Percentiles rank a stretch among this genome's conserved stretches.
Conservation (phyloP, 2,113 vertebrate species). For the Apistogramma diplotaenia region DNA sequence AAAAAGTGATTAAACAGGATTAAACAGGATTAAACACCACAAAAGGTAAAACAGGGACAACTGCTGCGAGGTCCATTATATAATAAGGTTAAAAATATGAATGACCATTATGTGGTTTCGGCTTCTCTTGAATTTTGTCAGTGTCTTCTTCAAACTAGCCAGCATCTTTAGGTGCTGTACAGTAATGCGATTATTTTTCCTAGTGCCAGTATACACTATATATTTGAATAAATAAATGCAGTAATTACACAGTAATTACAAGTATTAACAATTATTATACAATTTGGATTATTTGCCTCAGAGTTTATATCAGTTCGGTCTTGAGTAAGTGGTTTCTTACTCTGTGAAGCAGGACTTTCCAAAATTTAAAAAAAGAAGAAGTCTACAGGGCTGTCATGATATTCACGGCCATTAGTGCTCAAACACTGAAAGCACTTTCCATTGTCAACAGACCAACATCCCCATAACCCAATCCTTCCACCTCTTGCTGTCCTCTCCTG, state of each 20-base stretch:
- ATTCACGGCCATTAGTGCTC: slow-evolving; percentile 7
- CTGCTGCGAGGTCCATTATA: not conserved
- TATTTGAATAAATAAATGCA: not conserved
- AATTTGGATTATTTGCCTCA: not conserved
- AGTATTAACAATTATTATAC: not conserved
- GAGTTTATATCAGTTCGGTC: not conserved
- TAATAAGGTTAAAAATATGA: not conserved
- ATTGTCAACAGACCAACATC: slow-evolving; percentile 40
- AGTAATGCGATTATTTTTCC: not conserved
- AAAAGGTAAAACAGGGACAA: not conserved
- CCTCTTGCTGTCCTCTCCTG: slow-evolving; percentile 61
- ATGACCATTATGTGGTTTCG: not conserved
- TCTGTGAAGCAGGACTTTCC: not conserved
- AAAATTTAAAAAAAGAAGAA: not conserved
- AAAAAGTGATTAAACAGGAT: not conserved
- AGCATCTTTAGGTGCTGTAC: not conserved
- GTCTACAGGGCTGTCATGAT: not conserved
- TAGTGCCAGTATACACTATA: not conserved
- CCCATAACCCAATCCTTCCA: slow-evolving; percentile 37
- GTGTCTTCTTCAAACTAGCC: not conserved
- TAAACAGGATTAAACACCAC: not conserved
- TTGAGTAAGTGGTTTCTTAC: not conserved
- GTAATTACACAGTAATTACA: not conserved
- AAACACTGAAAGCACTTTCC: slow-evolving; percentile 28
- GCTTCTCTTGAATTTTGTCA: not conserved